Base-by-base conservation (phyloP, 2,888 invertebrate genomes). In the Caenorhabditis angaria region DNA sequence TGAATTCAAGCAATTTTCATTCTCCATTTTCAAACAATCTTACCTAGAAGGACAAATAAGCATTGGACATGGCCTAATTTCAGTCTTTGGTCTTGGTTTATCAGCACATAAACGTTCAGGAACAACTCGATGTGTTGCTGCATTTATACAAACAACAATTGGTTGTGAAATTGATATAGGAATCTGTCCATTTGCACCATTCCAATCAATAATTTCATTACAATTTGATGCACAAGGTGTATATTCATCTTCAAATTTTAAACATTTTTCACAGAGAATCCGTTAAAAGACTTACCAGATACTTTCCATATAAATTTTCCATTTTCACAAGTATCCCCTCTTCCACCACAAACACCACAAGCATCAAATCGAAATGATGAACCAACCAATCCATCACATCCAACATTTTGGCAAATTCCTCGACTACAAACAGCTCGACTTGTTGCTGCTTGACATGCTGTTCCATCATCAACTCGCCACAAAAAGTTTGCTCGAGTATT, bases 231-330 rank as follows among this genome's bases (percentile, higher is more conserved):
- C 77, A 55, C 76, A 77, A 2, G 81, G 74, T 0, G 78, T 79
- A 64, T 73, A 77, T 65, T 81, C 76, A 51, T 74, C 77, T 78
- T 65, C 1, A 56, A 56, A 25, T 10, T 48, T 14, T 20, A 5
- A n/a, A 48, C 5, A 8, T 14, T 48, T 48, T 35, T 35, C 14
- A 10, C 35, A 10, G 35, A 35, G 14, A 35, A 35, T 35, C 14
- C 35, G 14, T 29, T n/a, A 18, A 55, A 28, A 5, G 5, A 22
- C 29, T 56, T 12, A 76, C 78, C 78, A 10, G 88, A 88, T 77
- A 94, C 91, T 82, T 93, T 92, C 96, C 96, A 97, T 87, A 92
- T 92, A 90, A 94, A 94, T 27, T 93, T 91, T 48, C 93, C 93
- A 83, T 93, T 91, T 5, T 92, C 92, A 89, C 95, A 95, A 58